Evolutionary conservation across 2,797 vertebrate genomes (phyloP).

Genomic region (Ctenochaetus hawaiiensis): DNA sequence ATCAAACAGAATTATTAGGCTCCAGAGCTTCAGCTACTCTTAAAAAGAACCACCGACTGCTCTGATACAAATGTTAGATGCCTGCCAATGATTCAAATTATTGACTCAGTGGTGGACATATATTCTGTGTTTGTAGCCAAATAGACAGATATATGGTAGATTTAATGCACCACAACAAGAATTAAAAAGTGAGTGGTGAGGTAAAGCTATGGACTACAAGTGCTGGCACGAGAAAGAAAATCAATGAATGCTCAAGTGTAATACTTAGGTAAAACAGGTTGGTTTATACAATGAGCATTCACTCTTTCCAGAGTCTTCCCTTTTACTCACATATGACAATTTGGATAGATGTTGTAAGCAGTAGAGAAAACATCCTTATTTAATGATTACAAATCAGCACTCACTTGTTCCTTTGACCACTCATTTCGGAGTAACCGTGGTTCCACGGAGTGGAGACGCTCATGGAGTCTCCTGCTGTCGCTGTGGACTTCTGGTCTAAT

Average conservation of each 20-base stretch:
- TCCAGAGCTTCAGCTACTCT: conserved; percentile 7
- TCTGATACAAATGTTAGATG: conserved; percentile 1
- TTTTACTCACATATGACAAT: background rate
- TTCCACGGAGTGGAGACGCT: conserved; percentile 88
- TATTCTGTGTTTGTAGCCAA: conserved; percentile 10
- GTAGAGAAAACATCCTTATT: background rate
- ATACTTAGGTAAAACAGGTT: no score
- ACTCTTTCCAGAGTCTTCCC: no score
- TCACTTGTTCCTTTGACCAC: conserved; percentile 97
- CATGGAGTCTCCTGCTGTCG: conserved; percentile 81
- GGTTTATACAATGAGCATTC: no score
- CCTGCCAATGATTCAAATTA: conserved; percentile 19
- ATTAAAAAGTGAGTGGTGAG: background rate
- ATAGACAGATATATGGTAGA: background rate
- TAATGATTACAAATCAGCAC: conserved; percentile 55
- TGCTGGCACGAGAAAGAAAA: background rate
- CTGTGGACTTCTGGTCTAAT: conserved; percentile 92
- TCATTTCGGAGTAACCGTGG: conserved; percentile 94
- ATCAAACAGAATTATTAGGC: conserved; percentile 41
- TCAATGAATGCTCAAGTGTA: background rate
- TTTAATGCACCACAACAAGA: conserved; percentile 2
- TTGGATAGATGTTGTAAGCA: background rate
- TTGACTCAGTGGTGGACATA: conserved; percentile 15
- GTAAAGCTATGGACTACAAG: background rate
- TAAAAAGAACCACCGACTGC: conserved; percentile 21